Evolutionary conservation across 1,140 invertebrate genomes (phyloP).

Genomic region (Drosophila insularis): DNA sequence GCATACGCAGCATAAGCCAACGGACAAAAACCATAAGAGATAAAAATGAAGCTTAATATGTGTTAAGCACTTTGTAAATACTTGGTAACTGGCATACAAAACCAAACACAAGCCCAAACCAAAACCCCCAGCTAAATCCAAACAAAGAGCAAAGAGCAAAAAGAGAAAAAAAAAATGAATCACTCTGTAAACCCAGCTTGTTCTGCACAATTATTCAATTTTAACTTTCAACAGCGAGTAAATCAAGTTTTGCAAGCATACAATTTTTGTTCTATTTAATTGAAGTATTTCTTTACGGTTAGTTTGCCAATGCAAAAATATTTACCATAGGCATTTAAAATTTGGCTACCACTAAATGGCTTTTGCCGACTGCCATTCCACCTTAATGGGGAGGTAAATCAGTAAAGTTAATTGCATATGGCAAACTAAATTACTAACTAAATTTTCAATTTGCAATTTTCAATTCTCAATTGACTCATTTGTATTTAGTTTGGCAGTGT

Average conservation of each 20-base stretch:
- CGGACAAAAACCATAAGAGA: slow-evolving; percentile 36
- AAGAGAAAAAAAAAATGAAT: slow-evolving; percentile 24
- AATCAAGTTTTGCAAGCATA: neutral
- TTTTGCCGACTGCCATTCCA: neutral
- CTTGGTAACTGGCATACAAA: slow-evolving; percentile 58
- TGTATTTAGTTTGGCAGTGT: neutral
- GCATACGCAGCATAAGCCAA: slow-evolving; percentile 61
- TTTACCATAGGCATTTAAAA: neutral
- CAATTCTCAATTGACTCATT: neutral
- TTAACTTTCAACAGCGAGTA: slow-evolving; percentile 29
- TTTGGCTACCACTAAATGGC: neutral
- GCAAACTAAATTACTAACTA: neutral
- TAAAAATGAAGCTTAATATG: slow-evolving; percentile 64
- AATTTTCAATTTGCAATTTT: neutral
- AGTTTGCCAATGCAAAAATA: neutral
- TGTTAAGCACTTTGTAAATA: slow-evolving; percentile 66
- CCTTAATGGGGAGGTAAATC: neutral
- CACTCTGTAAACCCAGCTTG: slow-evolving; percentile 42
- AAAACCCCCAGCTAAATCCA: neutral
- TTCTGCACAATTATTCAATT: slow-evolving; percentile 61
- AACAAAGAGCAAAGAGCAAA: neutral
- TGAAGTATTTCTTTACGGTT: slow-evolving; percentile 3
- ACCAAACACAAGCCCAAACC: neutral
- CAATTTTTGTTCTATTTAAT: slow-evolving; percentile 24
- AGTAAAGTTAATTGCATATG: slow-evolving; percentile 2